Percentiles rank a stretch among this genome's conserved stretches.
Evolutionary conservation across 1,140 invertebrate species (phyloP).

Genomic region (Papilio glaucus): DNA sequence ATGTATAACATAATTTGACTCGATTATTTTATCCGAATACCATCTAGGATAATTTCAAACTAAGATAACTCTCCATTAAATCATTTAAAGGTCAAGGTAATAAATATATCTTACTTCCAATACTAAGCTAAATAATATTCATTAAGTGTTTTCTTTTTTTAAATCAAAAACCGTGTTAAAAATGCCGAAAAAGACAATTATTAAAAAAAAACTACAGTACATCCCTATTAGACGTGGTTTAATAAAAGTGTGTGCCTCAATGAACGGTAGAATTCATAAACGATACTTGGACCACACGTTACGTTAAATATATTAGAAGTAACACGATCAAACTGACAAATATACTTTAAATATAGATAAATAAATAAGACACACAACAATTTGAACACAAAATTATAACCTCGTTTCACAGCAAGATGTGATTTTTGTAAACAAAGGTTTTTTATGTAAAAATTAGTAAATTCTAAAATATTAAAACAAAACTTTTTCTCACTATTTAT

Average conservation of each 20-base stretch:
- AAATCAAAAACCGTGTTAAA: background rate
- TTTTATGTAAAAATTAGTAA: too few relatives aligned
- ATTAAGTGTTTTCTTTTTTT: background rate
- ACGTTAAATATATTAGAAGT: background rate
- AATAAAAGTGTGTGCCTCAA: slow-evolving; percentile 11
- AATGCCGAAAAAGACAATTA: background rate
- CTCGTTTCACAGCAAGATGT: too few relatives aligned
- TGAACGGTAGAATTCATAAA: slow-evolving; percentile 27
- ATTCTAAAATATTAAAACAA: too few relatives aligned
- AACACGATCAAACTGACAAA: background rate
- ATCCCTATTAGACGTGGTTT: background rate
- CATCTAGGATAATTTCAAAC: background rate
- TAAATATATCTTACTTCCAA: background rate
- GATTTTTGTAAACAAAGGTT: too few relatives aligned
- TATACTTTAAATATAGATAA: background rate
- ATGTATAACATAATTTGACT: too few relatives aligned
- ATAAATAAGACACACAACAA: too few relatives aligned
- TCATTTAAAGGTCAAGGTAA: background rate
- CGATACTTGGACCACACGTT: slow-evolving; percentile 34
- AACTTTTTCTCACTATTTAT: too few relatives aligned
- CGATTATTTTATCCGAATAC: too few relatives aligned
- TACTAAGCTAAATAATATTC: background rate
- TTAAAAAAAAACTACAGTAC: background rate
- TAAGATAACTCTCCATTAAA: background rate
- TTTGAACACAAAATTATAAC: background rate